phyloP scores from a whole-genome alignment of 2,113 vertebrate genomes.

The Clarias macrocephalus region DNA sequence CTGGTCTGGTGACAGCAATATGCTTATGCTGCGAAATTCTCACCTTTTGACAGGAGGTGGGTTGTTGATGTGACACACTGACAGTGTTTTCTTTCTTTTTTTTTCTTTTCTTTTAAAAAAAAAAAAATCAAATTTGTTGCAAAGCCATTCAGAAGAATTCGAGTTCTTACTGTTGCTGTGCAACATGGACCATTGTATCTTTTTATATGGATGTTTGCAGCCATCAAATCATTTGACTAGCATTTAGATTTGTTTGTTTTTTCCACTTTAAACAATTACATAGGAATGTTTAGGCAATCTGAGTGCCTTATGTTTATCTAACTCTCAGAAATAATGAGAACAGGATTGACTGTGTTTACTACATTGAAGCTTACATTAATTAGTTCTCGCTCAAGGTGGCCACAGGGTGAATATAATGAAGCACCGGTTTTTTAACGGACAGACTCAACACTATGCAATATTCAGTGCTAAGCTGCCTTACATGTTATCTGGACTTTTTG shows the following conservation, averaged over 20 bases:
- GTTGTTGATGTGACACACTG: slow-evolving; percentile 29
- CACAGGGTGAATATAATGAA: slow-evolving; percentile 9
- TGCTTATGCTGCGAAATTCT: slow-evolving; percentile 37
- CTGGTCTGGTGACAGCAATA: slow-evolving; percentile 38
- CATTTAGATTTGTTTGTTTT: slow-evolving; percentile 8
- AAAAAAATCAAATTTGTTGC: slow-evolving; percentile 54
- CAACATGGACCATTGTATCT: slow-evolving; percentile 63
- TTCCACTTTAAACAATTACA: slow-evolving; percentile 2
- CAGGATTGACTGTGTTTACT: not conserved
- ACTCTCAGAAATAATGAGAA: slow-evolving; percentile 16
- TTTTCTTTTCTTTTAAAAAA: not conserved
- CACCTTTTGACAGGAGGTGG: slow-evolving; percentile 42
- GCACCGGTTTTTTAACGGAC: slow-evolving; percentile 13
- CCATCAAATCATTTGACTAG: slow-evolving; percentile 32
- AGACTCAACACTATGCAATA: slow-evolving; percentile 18
- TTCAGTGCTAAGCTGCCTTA: slow-evolving; percentile 31
- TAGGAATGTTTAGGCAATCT: slow-evolving; percentile 5
- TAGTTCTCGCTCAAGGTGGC: slow-evolving; percentile 19
- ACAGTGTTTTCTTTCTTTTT: slow-evolving; percentile 25
- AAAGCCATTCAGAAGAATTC: slow-evolving; percentile 63
- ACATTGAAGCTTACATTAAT: not conserved
- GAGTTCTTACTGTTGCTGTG: slow-evolving; percentile 71
- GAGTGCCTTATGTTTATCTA: not conserved
- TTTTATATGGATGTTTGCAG: slow-evolving; percentile 32
- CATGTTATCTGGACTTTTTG: slow-evolving; percentile 29